phyloP scores from a whole-genome alignment of 2,113 vertebrate species.

The Tachysurus fulvidraco region DNA sequence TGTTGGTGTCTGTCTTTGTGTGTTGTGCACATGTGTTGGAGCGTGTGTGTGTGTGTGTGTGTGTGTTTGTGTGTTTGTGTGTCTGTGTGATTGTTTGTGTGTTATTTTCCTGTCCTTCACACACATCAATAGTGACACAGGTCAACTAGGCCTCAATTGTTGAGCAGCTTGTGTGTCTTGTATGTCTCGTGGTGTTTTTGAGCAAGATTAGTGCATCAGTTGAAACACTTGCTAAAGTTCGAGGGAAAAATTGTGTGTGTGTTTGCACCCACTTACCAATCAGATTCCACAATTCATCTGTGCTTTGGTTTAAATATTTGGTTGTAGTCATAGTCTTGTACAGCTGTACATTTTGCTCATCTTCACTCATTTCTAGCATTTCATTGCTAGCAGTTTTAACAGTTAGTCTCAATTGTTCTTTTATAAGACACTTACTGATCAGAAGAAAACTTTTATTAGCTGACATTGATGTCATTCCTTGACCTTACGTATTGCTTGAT shows the following conservation, averaged over 20 bases:
- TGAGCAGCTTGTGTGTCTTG: background rate
- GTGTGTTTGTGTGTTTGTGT: background rate
- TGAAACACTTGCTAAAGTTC: conserved; percentile 31
- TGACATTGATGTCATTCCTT: background rate
- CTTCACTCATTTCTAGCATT: no score
- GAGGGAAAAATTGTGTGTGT: conserved; percentile 15
- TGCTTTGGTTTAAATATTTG: background rate
- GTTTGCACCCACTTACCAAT: background rate
- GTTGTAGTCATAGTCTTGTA: background rate
- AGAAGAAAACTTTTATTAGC: background rate
- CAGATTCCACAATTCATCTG: background rate
- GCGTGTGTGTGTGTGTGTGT: background rate
- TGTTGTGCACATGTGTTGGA: background rate
- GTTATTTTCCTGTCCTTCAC: conserved; percentile 17
- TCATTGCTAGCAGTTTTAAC: no score
- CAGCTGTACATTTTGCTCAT: no score
- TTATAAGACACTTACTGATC: background rate
- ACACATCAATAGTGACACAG: conserved; percentile 47
- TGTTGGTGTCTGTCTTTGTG: background rate
- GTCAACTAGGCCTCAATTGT: conserved; percentile 48
- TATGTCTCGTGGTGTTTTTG: background rate
- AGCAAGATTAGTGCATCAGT: conserved; percentile 34
- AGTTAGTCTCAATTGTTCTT: background rate
- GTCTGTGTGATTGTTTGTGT: background rate
- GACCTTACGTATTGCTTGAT: background rate